A percentile compares a stretch with the other conserved stretches of the same genome.
phyloP scores from a whole-genome alignment of 92 coral and sea anemone species.

The Porites evermanni region DNA sequence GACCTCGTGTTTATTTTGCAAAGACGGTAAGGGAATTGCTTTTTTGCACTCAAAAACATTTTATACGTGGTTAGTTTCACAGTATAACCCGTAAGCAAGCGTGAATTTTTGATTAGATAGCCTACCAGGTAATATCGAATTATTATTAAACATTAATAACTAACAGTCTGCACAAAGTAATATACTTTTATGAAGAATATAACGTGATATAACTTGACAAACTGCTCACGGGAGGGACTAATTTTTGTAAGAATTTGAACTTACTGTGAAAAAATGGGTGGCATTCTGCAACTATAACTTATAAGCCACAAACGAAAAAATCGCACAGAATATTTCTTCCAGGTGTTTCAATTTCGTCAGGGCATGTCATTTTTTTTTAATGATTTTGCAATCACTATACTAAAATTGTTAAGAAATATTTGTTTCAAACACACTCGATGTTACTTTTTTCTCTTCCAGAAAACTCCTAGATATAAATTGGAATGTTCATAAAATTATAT shows the following conservation, averaged over 20 bases:
- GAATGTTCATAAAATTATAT: background rate
- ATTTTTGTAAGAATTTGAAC: background rate
- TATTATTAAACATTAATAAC: constrained; percentile 18
- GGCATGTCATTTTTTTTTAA: background rate
- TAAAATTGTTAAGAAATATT: background rate
- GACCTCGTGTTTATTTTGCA: no score
- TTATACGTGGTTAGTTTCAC: no score
- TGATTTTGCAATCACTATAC: background rate
- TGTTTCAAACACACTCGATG: background rate
- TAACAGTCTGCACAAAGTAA: background rate
- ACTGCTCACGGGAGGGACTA: background rate
- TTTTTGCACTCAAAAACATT: no score
- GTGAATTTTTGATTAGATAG: background rate
- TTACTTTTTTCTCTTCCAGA: background rate
- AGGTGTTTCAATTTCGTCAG: background rate
- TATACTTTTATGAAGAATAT: no score
- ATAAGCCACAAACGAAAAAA: background rate
- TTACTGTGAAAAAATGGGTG: background rate
- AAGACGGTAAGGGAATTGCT: background rate
- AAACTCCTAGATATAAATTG: background rate
- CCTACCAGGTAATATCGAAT: background rate
- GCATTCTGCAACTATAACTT: background rate
- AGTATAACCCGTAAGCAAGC: background rate
- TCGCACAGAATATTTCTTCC: constrained; percentile 1
- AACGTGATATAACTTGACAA: background rate